These are phyloP conservation scores for Calypte anna DNA, from an alignment of 2,113 vertebrate genomes.

Conservation along the genomic window DNA sequence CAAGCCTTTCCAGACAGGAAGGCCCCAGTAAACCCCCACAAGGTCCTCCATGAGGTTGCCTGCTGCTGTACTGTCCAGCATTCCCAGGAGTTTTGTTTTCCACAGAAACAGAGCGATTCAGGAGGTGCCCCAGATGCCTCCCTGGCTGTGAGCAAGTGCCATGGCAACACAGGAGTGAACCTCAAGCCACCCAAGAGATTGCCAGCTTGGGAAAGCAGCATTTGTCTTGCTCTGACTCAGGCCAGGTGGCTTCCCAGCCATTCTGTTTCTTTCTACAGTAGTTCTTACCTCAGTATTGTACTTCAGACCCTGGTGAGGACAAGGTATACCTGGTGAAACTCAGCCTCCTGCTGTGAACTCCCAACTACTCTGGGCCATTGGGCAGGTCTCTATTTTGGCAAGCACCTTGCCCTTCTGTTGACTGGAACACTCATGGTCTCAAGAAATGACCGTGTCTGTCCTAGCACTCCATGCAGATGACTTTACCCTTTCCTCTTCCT, in stretches of 20 bases:
- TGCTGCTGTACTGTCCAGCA: fast-evolving
- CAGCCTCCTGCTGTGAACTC: neutral
- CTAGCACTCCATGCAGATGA: neutral
- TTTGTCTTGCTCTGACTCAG: neutral
- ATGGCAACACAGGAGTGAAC: neutral
- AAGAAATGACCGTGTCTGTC: neutral
- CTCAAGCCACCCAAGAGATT: neutral
- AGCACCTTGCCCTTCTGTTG: neutral
- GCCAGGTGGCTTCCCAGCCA: neutral
- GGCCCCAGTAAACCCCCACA: neutral
- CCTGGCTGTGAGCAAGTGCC: neutral
- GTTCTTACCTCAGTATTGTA: neutral
- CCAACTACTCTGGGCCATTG: neutral
- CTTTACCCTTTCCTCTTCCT: neutral
- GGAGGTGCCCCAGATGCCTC: neutral
- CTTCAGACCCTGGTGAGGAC: neutral
- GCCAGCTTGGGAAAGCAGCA: neutral
- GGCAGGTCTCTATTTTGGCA: neutral
- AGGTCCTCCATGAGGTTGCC: neutral
- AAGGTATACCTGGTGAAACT: neutral
- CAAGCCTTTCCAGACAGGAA: neutral
- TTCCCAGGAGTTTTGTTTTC: neutral
- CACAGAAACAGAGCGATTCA: fast-evolving
- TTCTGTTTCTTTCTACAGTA: neutral
- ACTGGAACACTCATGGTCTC: neutral